phyloP scores from a whole-genome alignment of 2,113 vertebrate genomes.

The Cichladusa arquata region DNA sequence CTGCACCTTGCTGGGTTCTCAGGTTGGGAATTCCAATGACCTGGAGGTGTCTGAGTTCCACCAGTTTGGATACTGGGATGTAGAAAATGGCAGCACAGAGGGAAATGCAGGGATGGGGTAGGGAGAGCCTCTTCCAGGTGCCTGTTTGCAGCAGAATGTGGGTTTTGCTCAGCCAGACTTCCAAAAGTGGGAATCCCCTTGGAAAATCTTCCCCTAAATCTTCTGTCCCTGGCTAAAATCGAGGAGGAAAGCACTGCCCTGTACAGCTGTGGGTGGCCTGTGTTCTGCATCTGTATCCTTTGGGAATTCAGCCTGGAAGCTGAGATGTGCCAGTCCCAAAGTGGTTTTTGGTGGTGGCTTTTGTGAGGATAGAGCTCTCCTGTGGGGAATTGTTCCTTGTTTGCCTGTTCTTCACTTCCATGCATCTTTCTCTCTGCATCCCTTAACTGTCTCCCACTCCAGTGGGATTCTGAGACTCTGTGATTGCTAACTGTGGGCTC shows the following conservation, averaged over 20 bases:
- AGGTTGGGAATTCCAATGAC: accelerated
- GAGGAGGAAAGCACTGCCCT: neutral
- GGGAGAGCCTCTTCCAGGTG: neutral
- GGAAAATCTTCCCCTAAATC: neutral
- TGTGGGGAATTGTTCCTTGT: neutral
- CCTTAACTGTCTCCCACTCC: constrained; percentile 58
- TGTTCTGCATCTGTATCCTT: neutral
- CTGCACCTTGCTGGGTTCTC: neutral
- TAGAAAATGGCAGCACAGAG: neutral
- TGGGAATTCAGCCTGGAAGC: neutral
- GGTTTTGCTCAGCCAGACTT: neutral
- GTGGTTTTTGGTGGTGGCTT: neutral
- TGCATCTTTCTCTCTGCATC: constrained; percentile 67
- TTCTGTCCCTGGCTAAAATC: neutral
- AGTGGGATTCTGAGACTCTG: constrained; percentile 52
- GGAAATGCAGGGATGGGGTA: neutral
- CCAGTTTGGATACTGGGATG: neutral
- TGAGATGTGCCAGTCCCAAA: neutral
- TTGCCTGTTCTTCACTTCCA: constrained; percentile 75
- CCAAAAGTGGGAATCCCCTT: no score
- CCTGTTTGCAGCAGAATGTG: neutral
- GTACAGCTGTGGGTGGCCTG: neutral
- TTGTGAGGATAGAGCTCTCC: constrained; percentile 63
- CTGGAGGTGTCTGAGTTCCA: neutral
- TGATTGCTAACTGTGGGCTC: constrained; percentile 61